A percentile compares a stretch with the other conserved stretches of the same genome.
These are phyloP conservation scores for Epirrhoe alternata DNA, from an alignment of 2,888 invertebrate genomes.

Conservation along the genomic window DNA sequence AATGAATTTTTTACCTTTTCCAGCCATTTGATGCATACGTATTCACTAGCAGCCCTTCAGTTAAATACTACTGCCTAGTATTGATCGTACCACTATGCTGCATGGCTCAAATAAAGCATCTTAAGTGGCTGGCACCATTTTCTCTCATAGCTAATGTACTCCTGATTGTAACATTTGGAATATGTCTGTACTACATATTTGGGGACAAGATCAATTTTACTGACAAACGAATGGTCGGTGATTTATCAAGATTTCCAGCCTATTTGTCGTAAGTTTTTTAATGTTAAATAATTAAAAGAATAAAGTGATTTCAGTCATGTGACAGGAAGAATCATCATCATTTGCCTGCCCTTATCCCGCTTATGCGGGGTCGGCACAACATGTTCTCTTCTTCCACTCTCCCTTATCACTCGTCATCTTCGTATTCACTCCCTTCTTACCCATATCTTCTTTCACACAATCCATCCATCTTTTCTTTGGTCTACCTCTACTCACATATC, in stretches of 20 bases:
- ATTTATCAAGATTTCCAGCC: conserved; percentile 88
- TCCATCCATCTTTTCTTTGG: too few species aligned
- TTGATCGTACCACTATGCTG: conserved; percentile 70
- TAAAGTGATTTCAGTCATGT: too few species aligned
- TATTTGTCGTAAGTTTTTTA: conserved; percentile 88
- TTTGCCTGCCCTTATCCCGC: too few species aligned
- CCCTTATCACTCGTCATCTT: too few species aligned
- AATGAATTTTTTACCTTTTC: conserved; percentile 35
- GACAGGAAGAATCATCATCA: too few species aligned
- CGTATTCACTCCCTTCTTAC: too few species aligned
- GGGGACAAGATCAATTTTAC: conserved; percentile 71
- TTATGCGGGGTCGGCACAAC: too few species aligned
- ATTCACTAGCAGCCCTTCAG: conserved; percentile 58
- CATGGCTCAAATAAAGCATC: conserved; percentile 86
- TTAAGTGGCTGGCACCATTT: conserved; percentile 94
- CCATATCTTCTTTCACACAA: too few species aligned
- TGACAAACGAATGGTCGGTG: conserved; percentile 82
- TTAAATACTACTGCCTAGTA: conserved; percentile 74
- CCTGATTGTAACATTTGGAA: conserved; percentile 90
- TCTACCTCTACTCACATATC: too few species aligned
- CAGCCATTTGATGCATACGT: conserved; percentile 74
- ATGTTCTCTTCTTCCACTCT: too few species aligned
- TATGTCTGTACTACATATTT: conserved; percentile 94
- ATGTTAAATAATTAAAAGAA: too few species aligned
- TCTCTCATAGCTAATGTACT: conserved; percentile 94